Evolutionary conservation across 2,888 invertebrate genomes (phyloP).

Genomic region (Taenaris catops): DNA sequence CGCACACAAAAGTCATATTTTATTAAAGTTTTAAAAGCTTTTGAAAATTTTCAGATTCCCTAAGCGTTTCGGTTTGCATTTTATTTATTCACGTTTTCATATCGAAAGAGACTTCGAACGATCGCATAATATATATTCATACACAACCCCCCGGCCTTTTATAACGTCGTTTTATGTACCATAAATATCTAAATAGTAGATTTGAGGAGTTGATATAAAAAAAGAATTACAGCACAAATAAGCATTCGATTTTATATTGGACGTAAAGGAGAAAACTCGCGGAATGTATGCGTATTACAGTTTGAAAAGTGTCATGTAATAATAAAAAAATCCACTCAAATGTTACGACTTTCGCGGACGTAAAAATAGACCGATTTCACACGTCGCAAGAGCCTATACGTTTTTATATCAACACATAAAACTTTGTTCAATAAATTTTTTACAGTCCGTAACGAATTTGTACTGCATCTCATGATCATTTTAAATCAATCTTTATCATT

Average conservation of each 20-base stretch:
- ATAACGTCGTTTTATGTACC: constrained; percentile 11
- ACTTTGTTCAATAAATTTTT: constrained; percentile 64
- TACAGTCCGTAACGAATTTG: too few species aligned
- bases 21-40: constrained; percentile 23
- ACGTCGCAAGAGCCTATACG: constrained; percentile 56
- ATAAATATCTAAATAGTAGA: constrained; percentile 19
- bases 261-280: constrained; percentile 6
- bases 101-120: constrained; percentile 18
- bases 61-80: constrained; percentile 16
- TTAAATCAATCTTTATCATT: too few species aligned
- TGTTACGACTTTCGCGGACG: constrained; percentile 55
- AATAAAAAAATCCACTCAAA: constrained; percentile 64
- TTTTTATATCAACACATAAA: constrained; percentile 63
- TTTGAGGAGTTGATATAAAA: constrained; percentile 13
- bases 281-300: constrained; percentile 35
- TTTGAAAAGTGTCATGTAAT: constrained; percentile 52
- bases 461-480: too few species aligned
- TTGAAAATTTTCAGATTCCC: constrained; percentile 18
- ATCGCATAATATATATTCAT: constrained; percentile 18
- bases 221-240: constrained; percentile 9
- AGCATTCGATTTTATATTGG: constrained; percentile 12
- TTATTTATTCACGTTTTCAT: constrained; percentile 22
- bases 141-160: constrained; percentile 11
- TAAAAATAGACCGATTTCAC: constrained; percentile 72
- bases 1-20: constrained; percentile 16